A percentile compares a stretch with the other conserved stretches of the same genome.
phyloP scores from a whole-genome alignment of 2,888 invertebrate genomes.

The Drosophila recens region DNA sequence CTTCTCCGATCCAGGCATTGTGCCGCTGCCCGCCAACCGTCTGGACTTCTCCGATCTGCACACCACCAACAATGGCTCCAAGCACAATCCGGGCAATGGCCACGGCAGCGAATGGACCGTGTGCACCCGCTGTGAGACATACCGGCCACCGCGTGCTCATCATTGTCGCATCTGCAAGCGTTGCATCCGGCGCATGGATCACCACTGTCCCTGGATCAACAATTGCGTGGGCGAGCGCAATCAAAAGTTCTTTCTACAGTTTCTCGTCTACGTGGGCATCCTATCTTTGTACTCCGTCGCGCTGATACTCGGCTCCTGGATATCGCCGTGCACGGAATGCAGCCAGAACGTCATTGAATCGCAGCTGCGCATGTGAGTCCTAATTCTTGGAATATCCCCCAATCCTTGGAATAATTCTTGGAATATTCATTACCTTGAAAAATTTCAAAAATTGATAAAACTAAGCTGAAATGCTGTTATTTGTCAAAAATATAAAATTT shows the following conservation, averaged over 20 bases:
- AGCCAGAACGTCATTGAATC: constrained; percentile 88
- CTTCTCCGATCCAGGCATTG: constrained; percentile 94
- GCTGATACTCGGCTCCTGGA: constrained; percentile 91
- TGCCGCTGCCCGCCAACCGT: constrained; percentile 90
- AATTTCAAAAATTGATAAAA: too few relatives aligned
- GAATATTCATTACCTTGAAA: too few relatives aligned
- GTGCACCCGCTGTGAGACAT: constrained; percentile 90
- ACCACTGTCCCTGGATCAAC: constrained; percentile 96
- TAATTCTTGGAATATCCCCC: neutral
- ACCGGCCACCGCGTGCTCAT: constrained; percentile 93
- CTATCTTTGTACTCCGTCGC: constrained; percentile 89
- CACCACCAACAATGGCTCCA: constrained; percentile 86
- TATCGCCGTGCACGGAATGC: constrained; percentile 89
- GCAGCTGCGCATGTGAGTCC: constrained; percentile 91
- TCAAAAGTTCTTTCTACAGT: constrained; percentile 96
- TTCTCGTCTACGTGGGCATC: constrained; percentile 91
- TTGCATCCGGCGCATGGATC: constrained; percentile 88
- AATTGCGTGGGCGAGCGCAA: constrained; percentile 97
- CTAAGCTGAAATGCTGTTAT: too few relatives aligned
- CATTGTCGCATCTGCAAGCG: constrained; percentile 95
- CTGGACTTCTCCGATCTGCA: constrained; percentile 93
- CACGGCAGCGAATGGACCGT: constrained; percentile 91
- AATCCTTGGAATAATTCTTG: too few relatives aligned
- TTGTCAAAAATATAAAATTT: neutral
- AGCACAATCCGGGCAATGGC: constrained; percentile 85